Evolutionary conservation across 2,888 invertebrate genomes (phyloP).

Genomic region (Nymphalis urticae): DNA sequence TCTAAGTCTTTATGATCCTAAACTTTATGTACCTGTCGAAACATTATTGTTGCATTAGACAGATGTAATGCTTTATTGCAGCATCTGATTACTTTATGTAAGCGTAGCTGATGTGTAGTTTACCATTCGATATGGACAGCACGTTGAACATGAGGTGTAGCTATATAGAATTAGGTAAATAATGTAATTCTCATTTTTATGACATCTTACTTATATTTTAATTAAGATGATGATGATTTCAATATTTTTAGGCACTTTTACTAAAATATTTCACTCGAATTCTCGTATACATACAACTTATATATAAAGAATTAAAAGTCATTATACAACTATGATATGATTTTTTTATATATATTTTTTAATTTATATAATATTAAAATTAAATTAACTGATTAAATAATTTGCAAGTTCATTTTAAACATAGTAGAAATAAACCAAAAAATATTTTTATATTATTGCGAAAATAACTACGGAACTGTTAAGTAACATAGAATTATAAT

Average conservation of each 20-base stretch:
- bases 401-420: no score
- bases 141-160: slow-evolving; percentile 21
- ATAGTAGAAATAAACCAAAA: no score
- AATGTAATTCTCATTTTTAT: background rate
- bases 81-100: slow-evolving; percentile 26
- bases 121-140: slow-evolving; percentile 37
- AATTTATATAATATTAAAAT: no score
- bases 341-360: no score
- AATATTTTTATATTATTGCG: no score
- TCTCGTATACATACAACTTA: no score
- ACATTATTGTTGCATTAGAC: slow-evolving; percentile 33
- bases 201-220: background rate
- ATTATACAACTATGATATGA: no score
- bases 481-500: background rate
- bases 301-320: no score
- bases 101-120: slow-evolving; percentile 35
- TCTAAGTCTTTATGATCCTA: background rate
- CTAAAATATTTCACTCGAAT: no score
- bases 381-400: no score
- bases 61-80: slow-evolving; percentile 21
- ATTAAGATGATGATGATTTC: no score
- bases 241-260: background rate
- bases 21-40: slow-evolving; percentile 8
- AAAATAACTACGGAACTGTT: background rate
- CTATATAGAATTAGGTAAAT: background rate